Evolutionary conservation across 2,888 invertebrate genomes (phyloP), one percentile per base, ranked within the genome.

Genomic region (Phrixothrix hirtus): DNA sequence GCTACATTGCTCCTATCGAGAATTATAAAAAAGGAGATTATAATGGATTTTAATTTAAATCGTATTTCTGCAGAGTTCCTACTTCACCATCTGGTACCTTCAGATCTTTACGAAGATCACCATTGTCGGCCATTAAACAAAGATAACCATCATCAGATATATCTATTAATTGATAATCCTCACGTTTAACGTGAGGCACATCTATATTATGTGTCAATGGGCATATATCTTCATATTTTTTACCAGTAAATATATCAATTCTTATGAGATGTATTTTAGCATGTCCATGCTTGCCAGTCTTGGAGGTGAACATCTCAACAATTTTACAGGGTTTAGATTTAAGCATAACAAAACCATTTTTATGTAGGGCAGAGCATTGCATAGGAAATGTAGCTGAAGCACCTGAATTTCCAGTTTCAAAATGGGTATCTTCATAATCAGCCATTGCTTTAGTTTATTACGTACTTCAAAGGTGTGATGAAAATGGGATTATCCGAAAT

Each of bases 171-270:
- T 96, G 94, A 80, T 93, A 97, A 79, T 99, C 99, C 77, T 92
- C 94, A 75, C 98, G 92, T 80, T 93, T 95, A 58, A 99, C 98
- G 80, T 95, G 92, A 58, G 99, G 99, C 62, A 98, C 98, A 77
- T 97, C 95, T 97, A 99, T 98, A 81, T 99, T 99, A 83, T 99
- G 98, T 78, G 99, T 99, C 55, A 98, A 98, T 63, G 99, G 99
- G 77, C 98, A 99, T 70, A 99, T 97, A 88, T 99, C 99, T 83
- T 99, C 99, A 78, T 95, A 95, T 82, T 92, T 92, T 78, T 91
- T 91, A 71, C 79, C 79, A 70, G 75, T 64, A 77, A 88, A 89
- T 67, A 89, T 85, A 76, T 89, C 88, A 62, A 88, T 77, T 63
- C 86, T 88, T 68, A 89, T 86, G 73, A 89, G 73, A 74, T 88